Conservation (phyloP, 2,113 vertebrate genomes). For the Sardina pilchardus region DNA sequence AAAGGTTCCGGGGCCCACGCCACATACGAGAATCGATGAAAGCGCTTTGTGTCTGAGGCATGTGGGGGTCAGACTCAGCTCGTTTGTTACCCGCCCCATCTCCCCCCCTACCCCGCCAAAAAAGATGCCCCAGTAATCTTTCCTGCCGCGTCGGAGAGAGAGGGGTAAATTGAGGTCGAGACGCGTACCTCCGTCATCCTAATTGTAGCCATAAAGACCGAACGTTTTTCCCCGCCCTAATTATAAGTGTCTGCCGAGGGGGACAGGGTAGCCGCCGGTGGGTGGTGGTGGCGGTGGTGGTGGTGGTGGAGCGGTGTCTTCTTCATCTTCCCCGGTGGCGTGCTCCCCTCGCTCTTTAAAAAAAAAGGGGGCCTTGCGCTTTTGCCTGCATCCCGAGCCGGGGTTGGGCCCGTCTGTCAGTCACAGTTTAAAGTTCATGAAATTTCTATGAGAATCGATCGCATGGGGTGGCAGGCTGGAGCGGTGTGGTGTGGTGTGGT, state of each 20-base stretch:
- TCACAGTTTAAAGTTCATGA: conserved; percentile 76
- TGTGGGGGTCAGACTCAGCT: not conserved
- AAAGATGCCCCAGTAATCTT: conserved; percentile 21
- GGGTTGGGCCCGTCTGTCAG: conserved; percentile 57
- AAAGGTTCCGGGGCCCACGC: not conserved
- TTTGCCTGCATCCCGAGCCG: not conserved
- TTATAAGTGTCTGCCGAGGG: conserved; percentile 43
- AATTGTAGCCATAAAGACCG: conserved; percentile 42
- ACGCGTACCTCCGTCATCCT: conserved; percentile 24
- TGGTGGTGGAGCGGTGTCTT: conserved; percentile 20
- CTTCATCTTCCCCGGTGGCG: conserved; percentile 54
- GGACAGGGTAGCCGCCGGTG: not conserved
- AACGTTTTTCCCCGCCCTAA: conserved; percentile 38
- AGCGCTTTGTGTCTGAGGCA: not conserved
- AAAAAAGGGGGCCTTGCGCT: conserved; percentile 33
- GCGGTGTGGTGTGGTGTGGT: not conserved
- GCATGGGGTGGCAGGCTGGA: conserved; percentile 15
- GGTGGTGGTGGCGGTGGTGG: conserved; percentile 14
- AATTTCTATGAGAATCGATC: conserved; percentile 76
- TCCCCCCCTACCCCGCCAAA: not conserved
- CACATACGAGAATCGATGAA: not conserved
- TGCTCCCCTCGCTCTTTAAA: conserved; percentile 35
- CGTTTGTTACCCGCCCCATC: conserved; percentile 21
- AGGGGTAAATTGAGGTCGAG: conserved; percentile 49
- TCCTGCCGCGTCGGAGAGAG: conserved; percentile 19